Percentiles rank a stretch among this genome's conserved stretches.
phyloP scores from a whole-genome alignment of 2,888 invertebrate genomes.

The Aricia artaxerxes region DNA sequence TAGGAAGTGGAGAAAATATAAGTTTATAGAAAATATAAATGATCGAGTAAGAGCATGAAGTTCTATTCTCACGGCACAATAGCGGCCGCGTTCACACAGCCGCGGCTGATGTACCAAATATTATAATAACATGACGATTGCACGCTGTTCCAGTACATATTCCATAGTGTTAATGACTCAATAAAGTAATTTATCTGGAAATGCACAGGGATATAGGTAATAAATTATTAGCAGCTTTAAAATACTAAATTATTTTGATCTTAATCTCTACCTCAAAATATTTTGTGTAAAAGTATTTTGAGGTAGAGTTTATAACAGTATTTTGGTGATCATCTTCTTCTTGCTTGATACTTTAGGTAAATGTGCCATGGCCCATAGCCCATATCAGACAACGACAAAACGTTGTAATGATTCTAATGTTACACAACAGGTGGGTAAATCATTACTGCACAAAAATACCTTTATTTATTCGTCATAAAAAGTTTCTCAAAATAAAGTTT shows the following conservation, averaged over 20 bases:
- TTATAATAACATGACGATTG: neutral
- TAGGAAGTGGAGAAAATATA: constrained; percentile 5
- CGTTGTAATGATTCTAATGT: neutral
- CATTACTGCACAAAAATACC: neutral
- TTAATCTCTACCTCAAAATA: no score
- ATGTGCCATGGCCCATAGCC: no score
- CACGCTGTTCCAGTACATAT: neutral
- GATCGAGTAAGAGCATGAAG: constrained; percentile 7
- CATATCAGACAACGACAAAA: no score
- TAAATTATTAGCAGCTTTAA: neutral
- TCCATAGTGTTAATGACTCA: neutral
- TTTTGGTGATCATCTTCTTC: no score
- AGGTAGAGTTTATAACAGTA: no score
- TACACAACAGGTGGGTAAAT: neutral
- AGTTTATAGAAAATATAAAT: neutral
- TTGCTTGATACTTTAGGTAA: no score
- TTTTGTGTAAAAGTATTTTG: no score
- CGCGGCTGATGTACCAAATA: constrained; percentile 6
- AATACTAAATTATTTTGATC: neutral
- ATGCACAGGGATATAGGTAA: no score
- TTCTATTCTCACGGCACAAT: constrained; percentile 1
- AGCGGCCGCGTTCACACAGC: constrained; percentile 21
- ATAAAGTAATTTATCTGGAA: neutral
- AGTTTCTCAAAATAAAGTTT: neutral
- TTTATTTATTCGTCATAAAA: neutral